A percentile compares a stretch with the other conserved stretches of the same genome.
These are phyloP conservation scores for Neomorphus geoffroyi DNA, from an alignment of 2,797 vertebrate species.

Conservation along the genomic window DNA sequence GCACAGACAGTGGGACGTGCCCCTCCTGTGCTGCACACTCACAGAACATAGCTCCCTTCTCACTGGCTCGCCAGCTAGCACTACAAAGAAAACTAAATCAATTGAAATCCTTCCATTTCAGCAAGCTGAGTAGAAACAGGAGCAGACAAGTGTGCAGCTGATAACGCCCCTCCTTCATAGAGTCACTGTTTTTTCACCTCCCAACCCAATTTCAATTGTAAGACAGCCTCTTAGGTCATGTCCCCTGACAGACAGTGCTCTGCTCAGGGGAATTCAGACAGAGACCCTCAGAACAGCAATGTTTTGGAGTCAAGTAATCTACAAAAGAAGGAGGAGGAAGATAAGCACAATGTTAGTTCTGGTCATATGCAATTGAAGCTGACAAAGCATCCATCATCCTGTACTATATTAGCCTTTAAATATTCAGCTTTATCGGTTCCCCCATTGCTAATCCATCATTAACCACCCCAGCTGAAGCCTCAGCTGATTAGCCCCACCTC, in stretches of 20 bases:
- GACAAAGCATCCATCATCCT: constrained; percentile 60
- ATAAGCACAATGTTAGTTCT: constrained; percentile 45
- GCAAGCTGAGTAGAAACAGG: neutral
- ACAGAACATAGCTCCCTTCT: neutral
- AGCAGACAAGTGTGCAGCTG: neutral
- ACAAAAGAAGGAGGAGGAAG: constrained; percentile 3
- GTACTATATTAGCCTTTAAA: constrained; percentile 43
- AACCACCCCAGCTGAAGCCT: constrained; percentile 30
- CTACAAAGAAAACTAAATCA: constrained; percentile 27
- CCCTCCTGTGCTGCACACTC: neutral
- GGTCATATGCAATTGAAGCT: neutral
- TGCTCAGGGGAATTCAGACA: constrained; percentile 17
- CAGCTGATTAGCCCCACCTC: constrained; percentile 53
- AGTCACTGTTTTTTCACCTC: neutral
- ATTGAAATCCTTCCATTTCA: constrained; percentile 20
- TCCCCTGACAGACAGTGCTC: neutral
- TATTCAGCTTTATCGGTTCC: constrained; percentile 59
- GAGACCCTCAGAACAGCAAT: neutral
- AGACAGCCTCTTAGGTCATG: neutral
- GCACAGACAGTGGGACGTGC: neutral
- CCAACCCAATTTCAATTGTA: neutral
- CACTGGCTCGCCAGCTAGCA: neutral
- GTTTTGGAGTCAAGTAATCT: neutral
- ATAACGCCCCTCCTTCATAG: accelerated
- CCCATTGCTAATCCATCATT: constrained; percentile 60